Evolutionary conservation across 2,888 invertebrate genomes (phyloP), one percentile per base, ranked within the genome.

Genomic region (Chesias legatella): DNA sequence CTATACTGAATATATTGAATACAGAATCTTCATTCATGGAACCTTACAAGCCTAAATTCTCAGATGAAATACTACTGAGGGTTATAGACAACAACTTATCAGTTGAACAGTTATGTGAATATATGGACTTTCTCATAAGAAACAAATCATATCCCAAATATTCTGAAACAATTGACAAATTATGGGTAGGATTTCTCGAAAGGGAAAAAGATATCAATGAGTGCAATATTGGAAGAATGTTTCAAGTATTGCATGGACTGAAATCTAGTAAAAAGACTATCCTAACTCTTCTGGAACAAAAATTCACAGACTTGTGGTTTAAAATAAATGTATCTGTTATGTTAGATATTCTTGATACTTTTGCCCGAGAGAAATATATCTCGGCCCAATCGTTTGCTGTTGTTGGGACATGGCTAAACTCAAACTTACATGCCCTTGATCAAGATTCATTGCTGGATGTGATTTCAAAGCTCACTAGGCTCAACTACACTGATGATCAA

Each of bases 121-220:
- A 91, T 44, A 79, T 91, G n/a, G 75, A 73, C 23, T 86, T 90
- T 54, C 74, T 93, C 21, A 82, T 86, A 7, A 73, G 72, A 33
- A 88, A 90, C 57, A 86, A 72, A 56, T 44, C 70, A 29, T 82
- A 89, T 48, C 58, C 70, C 3, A 85, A 78, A 45, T 90, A 90
- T 65, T 73, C 80, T 13, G 83, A 89, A 11, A 84, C 84, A 6
- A 82, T 91, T 41, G 93, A 94, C 54, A 90, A 91, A 62, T 69
- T 93, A 24, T 94, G 93, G 93, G 80, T 90, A 42, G 92, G 92
- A 6, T 88, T 94, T 55, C 73, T 89, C 10, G 90, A 89, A 44
- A 88, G 85, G 38, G 89, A 91, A 53, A 64, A 79, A 22, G 88
- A 91, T 17, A 91, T 94, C 25, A 75, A 89, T 67, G 88, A 89